phyloP scores from a whole-genome alignment of 2,113 vertebrate genomes.

The Heptranchias perlo region DNA sequence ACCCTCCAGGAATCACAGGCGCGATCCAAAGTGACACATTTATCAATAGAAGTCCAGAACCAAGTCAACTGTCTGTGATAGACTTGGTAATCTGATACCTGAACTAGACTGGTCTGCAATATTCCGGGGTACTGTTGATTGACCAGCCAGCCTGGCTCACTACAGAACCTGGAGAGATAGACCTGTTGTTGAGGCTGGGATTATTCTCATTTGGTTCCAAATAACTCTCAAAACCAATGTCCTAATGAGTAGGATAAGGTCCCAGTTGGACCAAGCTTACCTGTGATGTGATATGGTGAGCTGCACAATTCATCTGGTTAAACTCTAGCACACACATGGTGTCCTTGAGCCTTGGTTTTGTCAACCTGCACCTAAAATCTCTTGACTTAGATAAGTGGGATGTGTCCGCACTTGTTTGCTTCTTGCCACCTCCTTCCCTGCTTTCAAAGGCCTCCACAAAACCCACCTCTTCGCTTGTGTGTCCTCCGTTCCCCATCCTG shows the following conservation, averaged over 20 bases:
- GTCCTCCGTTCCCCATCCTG: not conserved
- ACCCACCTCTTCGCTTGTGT: not conserved
- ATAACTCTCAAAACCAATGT: not conserved
- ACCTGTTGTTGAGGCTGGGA: not conserved
- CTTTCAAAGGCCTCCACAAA: not conserved
- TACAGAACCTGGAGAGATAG: not conserved
- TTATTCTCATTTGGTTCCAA: not conserved
- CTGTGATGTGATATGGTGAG: not conserved
- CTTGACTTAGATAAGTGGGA: not conserved
- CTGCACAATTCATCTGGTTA: not conserved
- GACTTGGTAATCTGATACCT: not conserved
- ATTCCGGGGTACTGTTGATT: not conserved
- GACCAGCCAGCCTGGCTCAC: not conserved
- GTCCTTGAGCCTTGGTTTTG: not conserved
- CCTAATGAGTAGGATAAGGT: not conserved
- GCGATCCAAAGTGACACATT: not conserved
- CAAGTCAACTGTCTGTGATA: not conserved
- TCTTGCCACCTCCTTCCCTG: not conserved
- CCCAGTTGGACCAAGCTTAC: not conserved
- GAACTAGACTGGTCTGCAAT: not conserved
- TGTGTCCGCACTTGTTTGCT: not conserved
- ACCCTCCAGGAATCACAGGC: not conserved
- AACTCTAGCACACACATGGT: not conserved
- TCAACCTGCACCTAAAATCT: not conserved
- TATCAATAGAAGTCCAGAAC: not conserved